A percentile compares a stretch with the other conserved stretches of the same genome.
Conservation (phyloP, 2,113 vertebrate species). For the Psittacara wagleri region DNA sequence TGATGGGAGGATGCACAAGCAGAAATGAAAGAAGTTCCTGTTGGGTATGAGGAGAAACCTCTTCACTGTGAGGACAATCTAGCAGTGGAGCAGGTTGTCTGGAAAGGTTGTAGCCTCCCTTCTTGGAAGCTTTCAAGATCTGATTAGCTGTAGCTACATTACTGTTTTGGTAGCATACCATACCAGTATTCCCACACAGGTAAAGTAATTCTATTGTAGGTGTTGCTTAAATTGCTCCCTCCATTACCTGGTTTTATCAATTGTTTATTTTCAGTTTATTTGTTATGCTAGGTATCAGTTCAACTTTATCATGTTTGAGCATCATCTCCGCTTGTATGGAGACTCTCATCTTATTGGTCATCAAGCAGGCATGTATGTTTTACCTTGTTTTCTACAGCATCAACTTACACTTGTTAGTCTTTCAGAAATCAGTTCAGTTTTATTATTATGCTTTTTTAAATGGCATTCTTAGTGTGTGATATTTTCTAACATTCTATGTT, state of each 20-base stretch:
- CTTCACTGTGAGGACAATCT: neutral
- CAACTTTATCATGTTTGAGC: neutral
- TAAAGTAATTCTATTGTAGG: neutral
- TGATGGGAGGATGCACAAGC: fast-evolving
- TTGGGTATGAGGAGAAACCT: neutral
- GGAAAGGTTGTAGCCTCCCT: neutral
- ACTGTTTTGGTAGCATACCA: neutral
- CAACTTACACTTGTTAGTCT: neutral
- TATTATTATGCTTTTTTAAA: neutral
- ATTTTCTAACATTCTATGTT: neutral
- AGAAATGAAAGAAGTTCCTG: neutral
- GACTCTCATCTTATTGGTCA: neutral
- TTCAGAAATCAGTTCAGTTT: neutral
- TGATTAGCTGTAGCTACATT: neutral
- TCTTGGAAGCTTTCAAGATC: neutral
- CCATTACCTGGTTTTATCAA: neutral
- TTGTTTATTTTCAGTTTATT: neutral
- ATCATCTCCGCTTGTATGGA: neutral
- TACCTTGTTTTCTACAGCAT: neutral
- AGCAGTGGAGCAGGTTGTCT: neutral
- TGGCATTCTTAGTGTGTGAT: neutral
- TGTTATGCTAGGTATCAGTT: neutral
- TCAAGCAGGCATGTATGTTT: neutral
- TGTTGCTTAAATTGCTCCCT: neutral
- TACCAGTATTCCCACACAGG: neutral